A percentile compares a stretch with the other conserved stretches of the same genome.
Evolutionary conservation across 2,888 invertebrate genomes (phyloP).

Genomic region (Neoaliturus tenellus): DNA sequence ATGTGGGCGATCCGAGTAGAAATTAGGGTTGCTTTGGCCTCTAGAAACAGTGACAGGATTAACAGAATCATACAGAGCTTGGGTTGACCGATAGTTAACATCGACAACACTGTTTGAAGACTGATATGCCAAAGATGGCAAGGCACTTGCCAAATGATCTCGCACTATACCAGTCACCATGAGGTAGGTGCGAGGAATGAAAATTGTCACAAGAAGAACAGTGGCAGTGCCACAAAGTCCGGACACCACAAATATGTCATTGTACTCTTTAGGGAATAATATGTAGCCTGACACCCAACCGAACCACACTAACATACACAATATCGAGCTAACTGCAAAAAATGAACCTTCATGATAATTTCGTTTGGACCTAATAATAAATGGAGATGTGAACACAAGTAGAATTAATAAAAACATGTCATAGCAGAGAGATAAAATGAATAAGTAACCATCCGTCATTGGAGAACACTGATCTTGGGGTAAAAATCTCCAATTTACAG

Average conservation of each 20-base stretch:
- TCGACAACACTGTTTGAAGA: slow-evolving; percentile 70
- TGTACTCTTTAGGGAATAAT: slow-evolving; percentile 70
- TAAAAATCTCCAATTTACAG: slow-evolving; percentile 72
- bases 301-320: slow-evolving; percentile 77
- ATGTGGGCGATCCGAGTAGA: slow-evolving; percentile 66
- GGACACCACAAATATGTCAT: slow-evolving; percentile 77
- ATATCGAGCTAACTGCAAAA: slow-evolving; percentile 73
- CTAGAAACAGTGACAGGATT: slow-evolving; percentile 60
- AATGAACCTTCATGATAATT: slow-evolving; percentile 81
- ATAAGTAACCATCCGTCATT: slow-evolving; percentile 74
- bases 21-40: slow-evolving; percentile 66
- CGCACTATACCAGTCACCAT: slow-evolving; percentile 80
- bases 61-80: slow-evolving; percentile 69
- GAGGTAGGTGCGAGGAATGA: slow-evolving; percentile 82
- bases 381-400: slow-evolving; percentile 77
- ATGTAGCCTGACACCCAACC: slow-evolving; percentile 76
- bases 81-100: slow-evolving; percentile 70
- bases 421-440: slow-evolving; percentile 77
- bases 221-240: slow-evolving; percentile 80
- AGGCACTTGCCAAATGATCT: slow-evolving; percentile 73
- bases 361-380: slow-evolving; percentile 79
- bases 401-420: slow-evolving; percentile 78
- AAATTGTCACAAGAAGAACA: slow-evolving; percentile 78
- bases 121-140: slow-evolving; percentile 67
- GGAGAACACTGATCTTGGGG: slow-evolving; percentile 73